These are phyloP conservation scores for Theodoxus fluviatilis DNA, from an alignment of 2,888 invertebrate genomes.

Conservation along the genomic window DNA sequence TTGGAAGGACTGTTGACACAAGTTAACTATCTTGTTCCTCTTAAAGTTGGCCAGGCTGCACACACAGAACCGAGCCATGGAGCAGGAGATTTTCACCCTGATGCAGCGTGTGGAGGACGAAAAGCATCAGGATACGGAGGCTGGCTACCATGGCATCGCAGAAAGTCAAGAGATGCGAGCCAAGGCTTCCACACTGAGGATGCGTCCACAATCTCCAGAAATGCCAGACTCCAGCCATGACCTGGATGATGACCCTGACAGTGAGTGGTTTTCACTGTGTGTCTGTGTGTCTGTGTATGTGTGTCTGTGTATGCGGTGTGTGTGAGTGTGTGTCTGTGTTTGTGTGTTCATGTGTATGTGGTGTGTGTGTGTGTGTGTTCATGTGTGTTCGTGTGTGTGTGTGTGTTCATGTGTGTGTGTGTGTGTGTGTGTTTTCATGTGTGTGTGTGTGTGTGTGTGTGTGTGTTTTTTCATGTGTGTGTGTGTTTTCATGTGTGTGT, in stretches of 20 bases:
- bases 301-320: background rate
- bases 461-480: too few species aligned
- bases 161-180: background rate
- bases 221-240: too few species aligned
- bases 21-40: background rate
- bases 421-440: too few species aligned
- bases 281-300: background rate
- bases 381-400: too few species aligned
- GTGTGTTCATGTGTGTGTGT: too few species aligned
- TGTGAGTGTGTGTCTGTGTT: too few species aligned
- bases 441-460: too few species aligned
- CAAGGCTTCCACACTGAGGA: conserved; percentile 10
- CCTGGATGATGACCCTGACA: conserved; percentile 10
- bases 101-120: conserved; percentile 49
- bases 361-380: too few species aligned
- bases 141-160: background rate
- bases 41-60: conserved; percentile 47
- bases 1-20: too few species aligned
- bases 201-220: too few species aligned
- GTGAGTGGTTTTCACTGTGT: background rate
- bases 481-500: too few species aligned
- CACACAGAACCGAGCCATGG: conserved; percentile 49
- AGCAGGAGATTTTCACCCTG: conserved; percentile 50
- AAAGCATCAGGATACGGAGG: conserved; percentile 31
- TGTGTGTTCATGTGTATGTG: too few species aligned